These are phyloP conservation scores for Camponotus pennsylvanicus DNA, from an alignment of 1,140 invertebrate genomes.

Conservation along the genomic window DNA sequence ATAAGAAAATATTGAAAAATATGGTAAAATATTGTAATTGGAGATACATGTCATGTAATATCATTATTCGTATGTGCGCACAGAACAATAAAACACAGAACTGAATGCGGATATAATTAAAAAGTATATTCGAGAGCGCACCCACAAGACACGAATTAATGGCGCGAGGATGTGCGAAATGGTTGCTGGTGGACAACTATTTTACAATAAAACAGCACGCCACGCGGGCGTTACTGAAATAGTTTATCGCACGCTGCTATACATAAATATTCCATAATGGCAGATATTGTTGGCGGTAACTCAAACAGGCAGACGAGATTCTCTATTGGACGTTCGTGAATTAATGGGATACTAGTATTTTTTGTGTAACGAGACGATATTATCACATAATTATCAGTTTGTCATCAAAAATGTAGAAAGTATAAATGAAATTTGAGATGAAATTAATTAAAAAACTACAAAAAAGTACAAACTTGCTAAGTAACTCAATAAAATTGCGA, in stretches of 20 bases:
- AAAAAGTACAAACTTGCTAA: neutral
- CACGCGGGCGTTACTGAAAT: slow-evolving; percentile 25
- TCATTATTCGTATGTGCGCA: neutral
- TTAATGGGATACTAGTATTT: slow-evolving; percentile 35
- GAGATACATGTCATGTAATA: neutral
- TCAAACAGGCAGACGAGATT: slow-evolving; percentile 33
- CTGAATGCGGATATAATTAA: slow-evolving; percentile 36
- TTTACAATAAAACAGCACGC: slow-evolving; percentile 58
- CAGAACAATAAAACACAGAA: neutral
- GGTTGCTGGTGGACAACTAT: slow-evolving; percentile 51
- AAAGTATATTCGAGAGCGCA: slow-evolving; percentile 35
- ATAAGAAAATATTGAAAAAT: neutral
- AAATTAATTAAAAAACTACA: neutral
- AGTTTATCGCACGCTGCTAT: slow-evolving; percentile 44
- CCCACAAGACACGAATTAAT: slow-evolving; percentile 51
- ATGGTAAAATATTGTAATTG: slow-evolving; percentile 16
- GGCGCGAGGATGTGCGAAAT: slow-evolving; percentile 51
- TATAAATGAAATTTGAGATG: neutral
- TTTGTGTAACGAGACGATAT: slow-evolving; percentile 39
- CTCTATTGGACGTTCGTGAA: slow-evolving; percentile 39
- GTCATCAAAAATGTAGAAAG: neutral
- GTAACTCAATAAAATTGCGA: neutral
- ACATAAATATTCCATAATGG: slow-evolving; percentile 59
- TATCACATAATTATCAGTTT: slow-evolving; percentile 20
- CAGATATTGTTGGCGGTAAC: slow-evolving; percentile 58